Conservation (phyloP, 2,797 vertebrate species). For the Cirrhinus molitorella region DNA sequence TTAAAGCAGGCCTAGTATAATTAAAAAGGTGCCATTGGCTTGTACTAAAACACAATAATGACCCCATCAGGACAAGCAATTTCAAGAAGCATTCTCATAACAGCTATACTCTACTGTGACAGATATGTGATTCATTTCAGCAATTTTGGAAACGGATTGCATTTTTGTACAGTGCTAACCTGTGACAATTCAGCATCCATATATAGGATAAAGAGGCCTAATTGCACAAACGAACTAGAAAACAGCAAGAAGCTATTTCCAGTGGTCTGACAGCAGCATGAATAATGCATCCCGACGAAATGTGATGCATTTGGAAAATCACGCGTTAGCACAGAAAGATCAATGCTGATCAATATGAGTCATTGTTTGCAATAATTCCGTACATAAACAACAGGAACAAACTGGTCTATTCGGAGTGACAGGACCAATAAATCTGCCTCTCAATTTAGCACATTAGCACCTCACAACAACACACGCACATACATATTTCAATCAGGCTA, state of each 20-base stretch:
- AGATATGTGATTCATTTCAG: slow-evolving; percentile 24
- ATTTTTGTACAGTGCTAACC: neutral
- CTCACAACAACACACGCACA: slow-evolving; percentile 13
- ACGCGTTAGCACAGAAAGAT: slow-evolving; percentile 42
- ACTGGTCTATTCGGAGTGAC: slow-evolving; percentile 37
- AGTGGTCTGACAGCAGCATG: slow-evolving; percentile 25
- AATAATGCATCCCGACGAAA: slow-evolving; percentile 38
- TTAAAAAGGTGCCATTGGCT: slow-evolving; percentile 17
- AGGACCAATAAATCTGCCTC: slow-evolving; percentile 48
- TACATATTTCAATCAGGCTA: slow-evolving; percentile 7
- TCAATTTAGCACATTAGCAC: slow-evolving; percentile 34
- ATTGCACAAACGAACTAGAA: neutral
- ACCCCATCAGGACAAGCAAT: slow-evolving; percentile 21
- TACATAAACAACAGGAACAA: slow-evolving; percentile 45
- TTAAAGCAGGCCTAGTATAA: neutral
- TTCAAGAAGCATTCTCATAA: neutral
- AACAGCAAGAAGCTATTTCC: slow-evolving; percentile 10
- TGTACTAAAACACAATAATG: slow-evolving; percentile 32
- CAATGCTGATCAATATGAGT: slow-evolving; percentile 58
- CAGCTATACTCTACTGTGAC: slow-evolving; percentile 3
- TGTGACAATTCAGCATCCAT: neutral
- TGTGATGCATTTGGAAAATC: slow-evolving; percentile 44
- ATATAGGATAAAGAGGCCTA: slow-evolving; percentile 1
- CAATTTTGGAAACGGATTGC: slow-evolving; percentile 4
- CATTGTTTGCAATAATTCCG: slow-evolving; percentile 57